Percentiles rank a stretch among this genome's conserved stretches.
Conservation (phyloP, 2,113 vertebrate genomes). For the Erythrocercus mccallii region DNA sequence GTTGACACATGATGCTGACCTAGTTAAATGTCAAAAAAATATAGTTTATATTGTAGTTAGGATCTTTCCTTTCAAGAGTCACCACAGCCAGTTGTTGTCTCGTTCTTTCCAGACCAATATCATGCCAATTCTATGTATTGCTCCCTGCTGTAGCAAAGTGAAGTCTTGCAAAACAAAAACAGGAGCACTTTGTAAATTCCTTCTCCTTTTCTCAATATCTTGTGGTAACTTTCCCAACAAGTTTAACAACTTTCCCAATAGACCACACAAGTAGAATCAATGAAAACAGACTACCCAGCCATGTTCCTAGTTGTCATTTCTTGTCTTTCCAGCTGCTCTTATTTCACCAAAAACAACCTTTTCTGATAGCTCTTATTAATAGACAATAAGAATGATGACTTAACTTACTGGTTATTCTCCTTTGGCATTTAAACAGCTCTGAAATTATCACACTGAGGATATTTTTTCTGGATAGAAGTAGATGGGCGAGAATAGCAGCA, state of each 20-base stretch:
- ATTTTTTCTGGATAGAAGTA: constrained; percentile 20
- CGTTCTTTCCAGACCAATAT: neutral
- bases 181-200: neutral
- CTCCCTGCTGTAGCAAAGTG: neutral
- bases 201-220: neutral
- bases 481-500: neutral
- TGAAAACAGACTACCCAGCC: neutral
- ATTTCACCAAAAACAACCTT: constrained; percentile 38
- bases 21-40: neutral
- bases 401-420: constrained; percentile 34
- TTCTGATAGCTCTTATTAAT: constrained; percentile 52
- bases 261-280: neutral
- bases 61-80: neutral
- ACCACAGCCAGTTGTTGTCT: neutral
- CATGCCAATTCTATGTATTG: neutral
- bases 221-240: neutral
- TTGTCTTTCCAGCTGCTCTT: constrained; percentile 45
- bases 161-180: neutral
- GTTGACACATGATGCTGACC: neutral
- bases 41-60: neutral
- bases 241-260: neutral
- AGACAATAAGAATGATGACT: constrained; percentile 48
- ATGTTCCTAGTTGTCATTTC: neutral
- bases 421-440: constrained; percentile 41
- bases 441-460: constrained; percentile 1